Base-by-base conservation (phyloP, 2,797 vertebrate genomes). In the Cryptoblepharus egeriae region DNA sequence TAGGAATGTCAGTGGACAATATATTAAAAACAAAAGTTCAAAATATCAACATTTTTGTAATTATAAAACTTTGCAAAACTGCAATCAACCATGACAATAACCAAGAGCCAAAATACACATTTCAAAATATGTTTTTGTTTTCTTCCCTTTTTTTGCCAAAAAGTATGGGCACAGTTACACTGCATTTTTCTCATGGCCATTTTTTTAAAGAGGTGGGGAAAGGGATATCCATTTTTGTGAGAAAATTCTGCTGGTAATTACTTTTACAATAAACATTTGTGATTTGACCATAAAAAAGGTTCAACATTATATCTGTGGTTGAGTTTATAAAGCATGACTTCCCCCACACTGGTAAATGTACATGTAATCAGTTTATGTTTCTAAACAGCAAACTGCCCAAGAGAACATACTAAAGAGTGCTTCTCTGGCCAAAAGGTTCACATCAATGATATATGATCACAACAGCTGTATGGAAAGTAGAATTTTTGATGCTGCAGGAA, bases 371-470 rank as follows among this genome's bases (percentile, higher is more conserved):
- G 35, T 45, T 32, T 65, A 65, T 71, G 1, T 65, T 10, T 84
- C 82, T 10, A 74, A 57, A 8, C 39, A 1, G 81, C 82, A 32
- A 80, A 1, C 42, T 55, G 55, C 68, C 28, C 16, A 68, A 73
- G 86, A 22, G 60, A 16, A 81, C 16, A 10, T 42, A 22, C 12
- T 80, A 63, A 49, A 49, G 49, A 74, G 81, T 86, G 68, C 55
- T 70, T 75, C 77, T 70, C 15, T 37, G 64, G 68, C 58, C 20
- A 64, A 49, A 85, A 81, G 72, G 63, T 65, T 80, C n/a, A 80
- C 28, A 77, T 32, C 58, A 64, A 12, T 71, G 26, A 64, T 77
- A 70, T 12, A 24, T 60, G n/a, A 9, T 42, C 58, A 83, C 37
- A 45, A 60, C 4, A 63, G 45, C 49, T 77, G 61, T 65, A 12